Conservation (phyloP, 2,113 vertebrate genomes). For the Labeo catla region DNA sequence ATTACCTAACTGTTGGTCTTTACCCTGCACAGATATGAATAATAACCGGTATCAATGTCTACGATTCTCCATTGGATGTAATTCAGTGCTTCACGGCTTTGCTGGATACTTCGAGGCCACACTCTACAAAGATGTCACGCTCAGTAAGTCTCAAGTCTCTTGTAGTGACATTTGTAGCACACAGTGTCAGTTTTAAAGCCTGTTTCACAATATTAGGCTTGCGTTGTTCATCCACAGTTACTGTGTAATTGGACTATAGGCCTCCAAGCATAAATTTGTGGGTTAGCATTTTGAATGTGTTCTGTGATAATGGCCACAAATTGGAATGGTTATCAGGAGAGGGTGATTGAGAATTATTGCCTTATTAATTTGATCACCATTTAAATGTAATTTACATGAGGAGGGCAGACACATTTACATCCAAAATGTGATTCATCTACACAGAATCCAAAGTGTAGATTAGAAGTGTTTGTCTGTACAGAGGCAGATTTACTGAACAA, state of each 20-base stretch:
- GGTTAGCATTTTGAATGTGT: neutral
- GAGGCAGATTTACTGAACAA: neutral
- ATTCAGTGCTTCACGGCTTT: conserved; percentile 91
- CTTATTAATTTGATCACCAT: neutral
- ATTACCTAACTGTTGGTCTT: neutral
- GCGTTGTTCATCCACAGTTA: neutral
- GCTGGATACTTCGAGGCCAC: conserved; percentile 92
- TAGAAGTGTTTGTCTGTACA: neutral
- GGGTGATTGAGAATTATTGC: neutral
- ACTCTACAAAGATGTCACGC: conserved; percentile 87
- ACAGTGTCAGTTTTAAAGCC: neutral
- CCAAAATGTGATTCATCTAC: neutral
- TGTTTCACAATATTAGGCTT: neutral
- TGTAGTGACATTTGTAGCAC: neutral
- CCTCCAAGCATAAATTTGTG: neutral
- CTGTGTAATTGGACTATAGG: neutral
- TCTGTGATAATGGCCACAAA: neutral
- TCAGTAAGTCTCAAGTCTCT: conserved; percentile 79
- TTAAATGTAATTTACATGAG: neutral
- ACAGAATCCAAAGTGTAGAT: neutral
- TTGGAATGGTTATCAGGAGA: neutral
- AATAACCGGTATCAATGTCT: conserved; percentile 90
- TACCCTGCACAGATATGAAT: conserved; percentile 77
- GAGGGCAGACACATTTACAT: neutral
- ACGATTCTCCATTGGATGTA: conserved; percentile 82